Evolutionary conservation across 2,888 invertebrate species (phyloP), one percentile per base, ranked within the genome.

Genomic region (Pachycephus smyrnensis): DNA sequence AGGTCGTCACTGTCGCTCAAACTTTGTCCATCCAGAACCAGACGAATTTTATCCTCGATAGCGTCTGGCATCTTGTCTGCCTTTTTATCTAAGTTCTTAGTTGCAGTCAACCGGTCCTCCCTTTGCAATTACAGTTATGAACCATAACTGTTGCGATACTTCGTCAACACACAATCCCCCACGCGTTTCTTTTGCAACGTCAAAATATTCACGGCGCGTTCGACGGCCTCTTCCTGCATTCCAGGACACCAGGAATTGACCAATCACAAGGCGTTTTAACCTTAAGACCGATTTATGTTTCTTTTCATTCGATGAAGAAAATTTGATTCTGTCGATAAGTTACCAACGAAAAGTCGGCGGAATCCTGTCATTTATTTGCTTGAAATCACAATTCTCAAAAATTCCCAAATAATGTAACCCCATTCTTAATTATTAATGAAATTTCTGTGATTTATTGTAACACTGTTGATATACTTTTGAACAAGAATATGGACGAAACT

Each of bases 1-100:
- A 96, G 94, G 86, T 95, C 94, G 83, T 95, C 94, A 84, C 95
- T 95, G 77, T 95, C 94, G 76, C 95, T 95, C 82, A 96, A 91
- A 81, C 95, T 94, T 82, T 94, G 92, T 36, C 96, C 97, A 77
- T 94, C 93, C 76, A 97, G 92, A 82, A 97, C 92, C 85, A 92
- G 92, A 83, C 92, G 91, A 84, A 96, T 92, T 90, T 94, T 94
- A 69, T 93, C 92, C 91, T 96, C 95, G 69, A 96, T 92, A 76
- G 92, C 91, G 87, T 94, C 94, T 77, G 93, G 92, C 93, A 93
- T 93, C 83, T 89, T 90, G 74, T 73, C 73, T 33, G 12, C n/a
- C 33, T 76, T 33, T 35, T 23, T 35, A 35, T 11, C 23, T 74
- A 33, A 30, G 36, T 32, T 32, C 23, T 74, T 36, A 32, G 33